A percentile compares a stretch with the other conserved stretches of the same genome.
Conservation (phyloP, 1,140 invertebrate species). For the Amphibalanus amphitrite region DNA sequence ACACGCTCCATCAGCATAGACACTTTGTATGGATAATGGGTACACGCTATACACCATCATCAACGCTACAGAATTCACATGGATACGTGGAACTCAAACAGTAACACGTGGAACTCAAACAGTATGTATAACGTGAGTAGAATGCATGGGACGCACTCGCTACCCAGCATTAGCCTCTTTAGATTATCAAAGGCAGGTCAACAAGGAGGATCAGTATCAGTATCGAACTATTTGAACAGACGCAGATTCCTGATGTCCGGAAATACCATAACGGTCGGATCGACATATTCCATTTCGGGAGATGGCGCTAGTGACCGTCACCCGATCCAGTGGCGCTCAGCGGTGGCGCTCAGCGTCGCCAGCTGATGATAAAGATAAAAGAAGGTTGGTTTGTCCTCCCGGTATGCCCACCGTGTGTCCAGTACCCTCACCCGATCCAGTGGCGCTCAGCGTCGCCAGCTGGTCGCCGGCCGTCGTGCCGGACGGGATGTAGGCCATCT, state of each 20-base stretch:
- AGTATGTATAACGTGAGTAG: background rate
- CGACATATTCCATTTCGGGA: too few species aligned
- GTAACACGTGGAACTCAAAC: background rate
- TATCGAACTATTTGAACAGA: too few species aligned
- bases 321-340: too few species aligned
- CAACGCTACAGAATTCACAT: background rate
- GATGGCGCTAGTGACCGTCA: too few species aligned
- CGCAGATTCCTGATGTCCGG: too few species aligned
- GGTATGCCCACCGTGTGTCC: background rate
- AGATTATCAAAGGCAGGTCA: too few species aligned
- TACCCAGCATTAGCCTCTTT: too few species aligned
- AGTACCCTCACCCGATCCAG: background rate
- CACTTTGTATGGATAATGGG: background rate
- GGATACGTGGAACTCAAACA: background rate
- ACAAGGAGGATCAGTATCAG: too few species aligned
- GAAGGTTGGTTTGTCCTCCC: too few species aligned
- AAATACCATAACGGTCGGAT: too few species aligned
- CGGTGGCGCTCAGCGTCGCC: too few species aligned
- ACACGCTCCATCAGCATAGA: background rate
- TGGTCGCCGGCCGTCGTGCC: background rate
- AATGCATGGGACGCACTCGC: background rate
- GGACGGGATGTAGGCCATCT: constrained; percentile 2
- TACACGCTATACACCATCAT: background rate
- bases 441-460: background rate
- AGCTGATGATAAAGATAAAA: too few species aligned